phyloP scores from a whole-genome alignment of 2,888 invertebrate species.

The Timema podura region DNA sequence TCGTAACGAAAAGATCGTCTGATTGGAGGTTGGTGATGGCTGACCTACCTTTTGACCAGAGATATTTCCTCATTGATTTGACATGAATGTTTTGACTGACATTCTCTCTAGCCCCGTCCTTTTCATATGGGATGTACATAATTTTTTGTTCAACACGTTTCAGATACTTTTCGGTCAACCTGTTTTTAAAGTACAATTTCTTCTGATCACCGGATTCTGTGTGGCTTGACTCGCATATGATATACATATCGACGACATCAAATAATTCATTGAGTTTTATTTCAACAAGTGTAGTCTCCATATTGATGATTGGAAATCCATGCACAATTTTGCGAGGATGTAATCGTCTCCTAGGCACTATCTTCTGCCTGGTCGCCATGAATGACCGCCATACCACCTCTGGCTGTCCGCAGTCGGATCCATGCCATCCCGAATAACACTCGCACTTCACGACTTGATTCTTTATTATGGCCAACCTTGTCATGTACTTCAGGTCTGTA shows the following conservation, averaged over 20 bases:
- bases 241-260: constrained; percentile 59
- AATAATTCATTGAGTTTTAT: constrained; percentile 58
- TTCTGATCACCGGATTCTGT: constrained; percentile 40
- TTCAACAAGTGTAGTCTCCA: constrained; percentile 54
- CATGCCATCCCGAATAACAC: constrained; percentile 61
- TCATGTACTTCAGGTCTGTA: constrained; percentile 45
- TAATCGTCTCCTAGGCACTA: constrained; percentile 46
- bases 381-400: constrained; percentile 63
- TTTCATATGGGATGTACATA: constrained; percentile 45
- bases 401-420: constrained; percentile 61
- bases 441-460: constrained; percentile 47
- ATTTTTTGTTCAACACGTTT: constrained; percentile 51
- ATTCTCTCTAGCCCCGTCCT: constrained; percentile 1
- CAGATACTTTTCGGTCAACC: constrained; percentile 48
- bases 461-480: constrained; percentile 36
- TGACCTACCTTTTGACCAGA: constrained; percentile 43
- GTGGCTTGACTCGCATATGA: constrained; percentile 47
- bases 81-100: constrained; percentile 27
- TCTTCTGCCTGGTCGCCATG: constrained; percentile 52
- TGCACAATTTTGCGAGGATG: constrained; percentile 54
- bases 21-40: constrained; percentile 46
- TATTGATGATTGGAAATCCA: constrained; percentile 51
- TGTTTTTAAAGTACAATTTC: constrained; percentile 44
- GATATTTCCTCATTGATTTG: constrained; percentile 38
- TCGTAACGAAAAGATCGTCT: constrained; percentile 56